phyloP scores from a whole-genome alignment of 2,888 invertebrate genomes.

The Abrostola triplasia region DNA sequence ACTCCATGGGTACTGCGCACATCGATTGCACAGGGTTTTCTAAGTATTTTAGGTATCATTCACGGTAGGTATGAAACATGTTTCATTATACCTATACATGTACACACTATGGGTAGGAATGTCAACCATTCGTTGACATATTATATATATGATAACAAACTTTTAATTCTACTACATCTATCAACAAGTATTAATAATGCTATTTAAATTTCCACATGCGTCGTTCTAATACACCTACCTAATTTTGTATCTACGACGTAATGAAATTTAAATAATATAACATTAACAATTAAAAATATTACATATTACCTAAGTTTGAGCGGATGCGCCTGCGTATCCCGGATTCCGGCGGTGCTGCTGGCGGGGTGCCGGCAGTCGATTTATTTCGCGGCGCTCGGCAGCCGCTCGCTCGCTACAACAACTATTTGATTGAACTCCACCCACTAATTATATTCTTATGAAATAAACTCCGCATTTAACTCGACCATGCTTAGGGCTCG shows the following conservation, averaged over 20 bases:
- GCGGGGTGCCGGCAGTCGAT: constrained; percentile 59
- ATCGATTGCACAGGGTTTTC: constrained; percentile 1
- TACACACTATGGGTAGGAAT: no score
- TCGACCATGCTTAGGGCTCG: constrained; percentile 37
- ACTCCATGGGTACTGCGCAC: not conserved
- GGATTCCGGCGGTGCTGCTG: constrained; percentile 35
- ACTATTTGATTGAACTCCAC: constrained; percentile 85
- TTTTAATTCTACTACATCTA: no score
- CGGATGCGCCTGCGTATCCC: constrained; percentile 17
- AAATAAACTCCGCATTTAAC: constrained; percentile 85
- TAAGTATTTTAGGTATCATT: constrained; percentile 2
- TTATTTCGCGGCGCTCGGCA: constrained; percentile 66
- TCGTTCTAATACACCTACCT: no score
- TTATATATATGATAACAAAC: no score
- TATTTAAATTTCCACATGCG: no score
- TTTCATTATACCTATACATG: constrained; percentile 5
- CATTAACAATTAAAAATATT: constrained; percentile 6
- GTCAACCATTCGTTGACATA: no score
- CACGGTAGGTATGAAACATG: not conserved
- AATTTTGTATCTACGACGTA: not conserved
- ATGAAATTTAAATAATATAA: not conserved
- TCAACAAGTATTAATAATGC: no score
- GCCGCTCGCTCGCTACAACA: constrained; percentile 65
- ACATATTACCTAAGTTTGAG: not conserved
- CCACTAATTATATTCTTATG: constrained; percentile 88